Conservation (phyloP, 2,113 vertebrate genomes). For the Burhinus bistriatus region DNA sequence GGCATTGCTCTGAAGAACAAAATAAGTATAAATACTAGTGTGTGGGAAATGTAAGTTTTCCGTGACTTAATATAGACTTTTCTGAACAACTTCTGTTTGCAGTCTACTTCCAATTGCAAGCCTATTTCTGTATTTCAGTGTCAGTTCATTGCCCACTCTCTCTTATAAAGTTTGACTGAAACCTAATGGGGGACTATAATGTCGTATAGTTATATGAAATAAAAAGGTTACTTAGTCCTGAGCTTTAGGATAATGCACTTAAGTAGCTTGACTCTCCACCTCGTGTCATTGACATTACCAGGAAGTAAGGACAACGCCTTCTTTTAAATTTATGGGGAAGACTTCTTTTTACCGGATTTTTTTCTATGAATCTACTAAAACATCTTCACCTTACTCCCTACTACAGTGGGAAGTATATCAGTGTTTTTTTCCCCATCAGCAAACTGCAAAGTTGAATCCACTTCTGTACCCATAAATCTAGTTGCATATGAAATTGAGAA, state of each 20-base stretch:
- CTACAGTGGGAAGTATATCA: background rate
- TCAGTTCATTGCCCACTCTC: background rate
- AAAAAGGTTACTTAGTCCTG: background rate
- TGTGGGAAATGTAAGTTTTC: background rate
- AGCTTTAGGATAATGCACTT: background rate
- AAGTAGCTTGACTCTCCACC: background rate
- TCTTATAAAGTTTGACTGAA: background rate
- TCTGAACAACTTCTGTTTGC: background rate
- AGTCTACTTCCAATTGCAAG: background rate
- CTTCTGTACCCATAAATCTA: background rate
- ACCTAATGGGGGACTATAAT: accelerated
- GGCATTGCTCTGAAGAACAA: background rate
- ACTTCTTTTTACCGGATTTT: background rate
- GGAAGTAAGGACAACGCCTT: background rate
- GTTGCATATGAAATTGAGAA: background rate
- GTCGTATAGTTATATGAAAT: background rate
- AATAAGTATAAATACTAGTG: background rate
- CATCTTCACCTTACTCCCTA: background rate
- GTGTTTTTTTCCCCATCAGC: background rate
- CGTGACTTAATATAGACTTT: background rate
- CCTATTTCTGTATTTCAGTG: background rate
- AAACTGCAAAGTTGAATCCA: background rate
- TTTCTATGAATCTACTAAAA: background rate
- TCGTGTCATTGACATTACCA: background rate
- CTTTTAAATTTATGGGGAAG: background rate